Evolutionary conservation across 2,888 invertebrate genomes (phyloP), one percentile per base, ranked within the genome.

Genomic region (Drosophila putrida): DNA sequence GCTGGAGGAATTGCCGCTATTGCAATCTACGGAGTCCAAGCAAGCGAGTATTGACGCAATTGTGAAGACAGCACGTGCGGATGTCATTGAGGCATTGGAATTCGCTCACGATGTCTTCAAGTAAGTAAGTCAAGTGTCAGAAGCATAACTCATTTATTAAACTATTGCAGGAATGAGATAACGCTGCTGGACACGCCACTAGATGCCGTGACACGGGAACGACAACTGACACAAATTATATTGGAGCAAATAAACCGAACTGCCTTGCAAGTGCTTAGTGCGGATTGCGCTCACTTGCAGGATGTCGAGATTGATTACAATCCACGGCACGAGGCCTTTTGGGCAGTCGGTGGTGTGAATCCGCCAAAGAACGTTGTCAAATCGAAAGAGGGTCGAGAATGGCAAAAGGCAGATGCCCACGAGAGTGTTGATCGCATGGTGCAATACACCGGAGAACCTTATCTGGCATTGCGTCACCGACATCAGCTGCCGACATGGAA

Each of bases 271-370:
- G 93, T 94, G 75, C 91, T 97, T 4, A 92, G 94, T 6, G 93
- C 93, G 11, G 94, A 94, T 78, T 93, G 93, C 72, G 91, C 94
- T 0, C 96, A 97, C 93, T 93, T 97, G 78, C 75, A 75, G 20
- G 91, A 91, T 43, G 87, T 93, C 10, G 93, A 96, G 94, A 91
- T 96, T 35, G 97, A 98, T 91, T 93, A 94, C 84, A 94, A 96
- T 71, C 96, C 98, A 4, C 93, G 96, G 20, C 94, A 97, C 80
- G 96, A 97, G 93, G 96, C 97, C 28, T 97, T 96, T 92, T 98
- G 98, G 98, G 94, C 94, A 88, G 94, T 95, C 38, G 97, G 97
- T 55, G 96, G 96, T 55, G 94, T 96, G 77, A 91, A 94, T 68
- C 94, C 95, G 0, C 93, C 95, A 0, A 86, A 91, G 43, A 85